phyloP scores from a whole-genome alignment of 2,797 vertebrate species.

The Cossypha heuglini region DNA sequence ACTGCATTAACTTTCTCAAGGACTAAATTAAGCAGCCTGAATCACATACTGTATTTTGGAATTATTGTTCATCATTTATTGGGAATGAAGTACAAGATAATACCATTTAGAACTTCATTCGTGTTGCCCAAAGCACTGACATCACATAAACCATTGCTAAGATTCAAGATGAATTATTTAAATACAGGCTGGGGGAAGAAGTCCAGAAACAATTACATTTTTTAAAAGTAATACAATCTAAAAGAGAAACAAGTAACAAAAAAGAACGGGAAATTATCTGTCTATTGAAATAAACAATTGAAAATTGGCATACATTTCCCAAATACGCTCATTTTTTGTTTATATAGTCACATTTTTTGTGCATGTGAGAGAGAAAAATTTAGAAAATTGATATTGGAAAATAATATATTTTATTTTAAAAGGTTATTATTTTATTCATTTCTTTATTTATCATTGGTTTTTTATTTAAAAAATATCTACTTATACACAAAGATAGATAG shows the following conservation, averaged over 20 bases:
- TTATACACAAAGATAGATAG: neutral
- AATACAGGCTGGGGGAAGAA: neutral
- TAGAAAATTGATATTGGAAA: neutral
- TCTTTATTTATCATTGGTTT: neutral
- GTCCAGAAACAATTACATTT: neutral
- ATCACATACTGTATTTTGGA: neutral
- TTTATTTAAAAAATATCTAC: neutral
- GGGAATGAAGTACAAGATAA: neutral
- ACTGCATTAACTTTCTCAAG: neutral
- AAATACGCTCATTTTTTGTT: neutral
- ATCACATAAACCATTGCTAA: neutral
- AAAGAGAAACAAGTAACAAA: neutral
- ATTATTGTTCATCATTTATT: neutral
- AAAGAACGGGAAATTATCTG: neutral
- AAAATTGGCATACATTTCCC: neutral
- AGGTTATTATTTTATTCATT: accelerated
- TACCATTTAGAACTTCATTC: neutral
- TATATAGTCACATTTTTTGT: neutral
- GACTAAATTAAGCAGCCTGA: neutral
- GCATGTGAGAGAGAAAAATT: neutral
- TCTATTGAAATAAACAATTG: neutral
- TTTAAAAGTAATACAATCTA: neutral
- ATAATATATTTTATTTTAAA: neutral
- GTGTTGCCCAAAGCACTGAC: neutral
- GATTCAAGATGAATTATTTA: neutral